Conservation (phyloP, 2,113 vertebrate species). For the Hiodon tergisus region DNA sequence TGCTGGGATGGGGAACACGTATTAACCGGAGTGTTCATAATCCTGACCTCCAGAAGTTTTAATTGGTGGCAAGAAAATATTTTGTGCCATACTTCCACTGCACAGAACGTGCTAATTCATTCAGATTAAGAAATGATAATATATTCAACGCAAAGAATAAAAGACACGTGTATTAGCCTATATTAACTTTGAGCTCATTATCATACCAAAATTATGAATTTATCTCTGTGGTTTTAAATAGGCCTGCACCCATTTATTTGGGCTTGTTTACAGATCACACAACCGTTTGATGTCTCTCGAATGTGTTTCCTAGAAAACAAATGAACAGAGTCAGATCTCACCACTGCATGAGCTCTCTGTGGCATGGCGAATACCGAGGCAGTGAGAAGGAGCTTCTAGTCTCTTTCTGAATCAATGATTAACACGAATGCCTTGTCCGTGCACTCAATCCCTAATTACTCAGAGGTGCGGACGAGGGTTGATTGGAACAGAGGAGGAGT, state of each 20-base stretch:
- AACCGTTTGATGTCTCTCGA: constrained; percentile 59
- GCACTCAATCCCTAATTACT: neutral
- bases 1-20: too few relatives aligned
- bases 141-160: constrained; percentile 38
- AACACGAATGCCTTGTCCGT: constrained; percentile 9
- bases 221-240: constrained; percentile 53
- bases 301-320: constrained; percentile 62
- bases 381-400: constrained; percentile 17
- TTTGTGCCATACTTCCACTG: constrained; percentile 49
- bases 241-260: constrained; percentile 40
- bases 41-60: constrained; percentile 1
- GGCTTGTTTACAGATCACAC: constrained; percentile 58
- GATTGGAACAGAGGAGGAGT: too few relatives aligned
- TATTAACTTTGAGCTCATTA: constrained; percentile 59
- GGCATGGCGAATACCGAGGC: constrained; percentile 41
- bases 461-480: too few relatives aligned
- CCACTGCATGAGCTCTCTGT: constrained; percentile 60
- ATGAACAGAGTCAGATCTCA: constrained; percentile 57
- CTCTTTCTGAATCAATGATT: constrained; percentile 3
- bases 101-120: constrained; percentile 59
- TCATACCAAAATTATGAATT: constrained; percentile 61
- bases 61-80: constrained; percentile 7
- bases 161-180: constrained; percentile 23
- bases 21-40: neutral
- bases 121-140: constrained; percentile 53